Percentiles rank a stretch among this genome's conserved stretches.
phyloP scores from a whole-genome alignment of 1,140 invertebrate genomes.

The Bombus vancouverensis region DNA sequence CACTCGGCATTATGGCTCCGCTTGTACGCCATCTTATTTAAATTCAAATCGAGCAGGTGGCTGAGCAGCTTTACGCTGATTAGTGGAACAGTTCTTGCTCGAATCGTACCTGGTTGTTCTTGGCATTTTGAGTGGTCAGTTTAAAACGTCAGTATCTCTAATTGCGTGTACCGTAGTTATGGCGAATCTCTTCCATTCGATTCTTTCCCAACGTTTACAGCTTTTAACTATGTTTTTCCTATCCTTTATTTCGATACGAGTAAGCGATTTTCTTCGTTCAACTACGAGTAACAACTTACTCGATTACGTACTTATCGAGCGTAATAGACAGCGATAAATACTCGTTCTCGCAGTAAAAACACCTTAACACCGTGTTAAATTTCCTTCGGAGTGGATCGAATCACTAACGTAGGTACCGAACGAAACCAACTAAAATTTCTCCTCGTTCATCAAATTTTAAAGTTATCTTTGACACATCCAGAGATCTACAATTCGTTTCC shows the following conservation, averaged over 20 bases:
- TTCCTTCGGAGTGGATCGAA: no score
- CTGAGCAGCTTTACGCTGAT: slow-evolving; percentile 23
- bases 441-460: no score
- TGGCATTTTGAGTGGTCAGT: not conserved
- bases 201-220: not conserved
- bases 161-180: not conserved
- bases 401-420: no score
- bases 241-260: not conserved
- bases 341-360: not conserved
- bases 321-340: not conserved
- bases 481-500: not conserved
- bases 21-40: slow-evolving; percentile 33
- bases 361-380: no score
- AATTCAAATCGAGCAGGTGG: slow-evolving; percentile 49
- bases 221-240: not conserved
- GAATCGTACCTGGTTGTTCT: not conserved
- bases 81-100: slow-evolving; percentile 19
- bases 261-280: not conserved
- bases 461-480: not conserved
- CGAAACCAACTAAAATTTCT: no score
- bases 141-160: not conserved
- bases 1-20: slow-evolving; percentile 2
- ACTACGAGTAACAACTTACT: not conserved
- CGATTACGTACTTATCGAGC: not conserved
- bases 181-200: not conserved